These are phyloP conservation scores for Phataginus tetradactyla DNA, from an alignment of 2,797 vertebrate genomes.

Conservation along the genomic window DNA sequence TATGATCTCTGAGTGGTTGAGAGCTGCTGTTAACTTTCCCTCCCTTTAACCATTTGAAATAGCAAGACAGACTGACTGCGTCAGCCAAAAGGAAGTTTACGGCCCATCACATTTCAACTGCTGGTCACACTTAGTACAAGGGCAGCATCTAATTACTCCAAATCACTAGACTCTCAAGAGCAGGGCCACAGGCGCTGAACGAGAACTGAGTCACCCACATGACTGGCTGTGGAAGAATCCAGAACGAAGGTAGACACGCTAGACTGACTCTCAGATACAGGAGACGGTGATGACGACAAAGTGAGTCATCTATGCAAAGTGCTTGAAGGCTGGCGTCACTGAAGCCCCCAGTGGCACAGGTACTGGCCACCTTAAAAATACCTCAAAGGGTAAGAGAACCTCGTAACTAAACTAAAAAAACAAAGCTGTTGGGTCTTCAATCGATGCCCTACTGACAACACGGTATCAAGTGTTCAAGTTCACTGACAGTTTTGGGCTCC, in stretches of 20 bases:
- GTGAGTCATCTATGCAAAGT: no score
- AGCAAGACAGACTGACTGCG: not conserved
- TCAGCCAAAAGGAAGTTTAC: not conserved
- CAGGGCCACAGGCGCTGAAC: no score
- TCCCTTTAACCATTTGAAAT: not conserved
- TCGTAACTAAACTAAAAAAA: accelerated
- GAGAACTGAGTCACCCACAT: accelerated
- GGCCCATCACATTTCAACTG: not conserved
- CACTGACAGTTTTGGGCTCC: not conserved
- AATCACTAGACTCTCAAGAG: not conserved
- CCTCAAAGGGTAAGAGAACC: no score
- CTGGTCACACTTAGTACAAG: not conserved
- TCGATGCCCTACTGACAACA: not conserved
- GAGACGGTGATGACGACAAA: not conserved
- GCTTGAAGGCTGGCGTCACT: accelerated
- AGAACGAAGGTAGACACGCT: not conserved
- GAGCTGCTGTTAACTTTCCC: accelerated
- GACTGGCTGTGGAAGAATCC: no score
- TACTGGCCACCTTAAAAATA: not conserved
- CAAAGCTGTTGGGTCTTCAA: accelerated
- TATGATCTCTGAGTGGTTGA: accelerated
- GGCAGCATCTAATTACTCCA: no score
- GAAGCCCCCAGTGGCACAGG: not conserved
- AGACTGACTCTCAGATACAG: no score
- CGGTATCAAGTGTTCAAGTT: not conserved